Base-by-base conservation (phyloP, 2,113 vertebrate species). In the Pseudorasbora parva region DNA sequence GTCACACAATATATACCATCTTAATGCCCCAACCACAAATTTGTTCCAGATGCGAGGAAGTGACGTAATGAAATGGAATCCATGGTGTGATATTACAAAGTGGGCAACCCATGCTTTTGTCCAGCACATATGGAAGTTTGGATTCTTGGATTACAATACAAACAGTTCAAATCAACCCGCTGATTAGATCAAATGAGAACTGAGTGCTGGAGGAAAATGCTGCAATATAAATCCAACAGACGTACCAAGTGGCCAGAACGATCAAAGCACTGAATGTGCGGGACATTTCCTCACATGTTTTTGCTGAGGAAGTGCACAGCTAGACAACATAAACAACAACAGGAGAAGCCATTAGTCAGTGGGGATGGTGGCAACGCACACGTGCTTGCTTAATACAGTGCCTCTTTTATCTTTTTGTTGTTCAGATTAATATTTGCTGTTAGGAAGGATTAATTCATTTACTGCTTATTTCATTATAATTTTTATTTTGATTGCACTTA, bases 31-130 rank as follows among this genome's bases (percentile, higher is more conserved):
- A 2, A 33, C 27, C 30, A 66, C 8, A 19, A 15, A 9, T 64
- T 30, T 19, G n/a, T 25, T 72, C 69, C 69, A 72, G 69, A 72
- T 72, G 68, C n/a, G 47, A 72, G 43, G 43, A 47, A 25, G 11
- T 25, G n/a, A 72, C n/a, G 7, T 47, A 3, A 47, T 47, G 10
- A 72, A 72, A 72, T 25, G n/a, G n/a, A 75, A 25, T 54, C 49
- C 30, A 56, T 57, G 37, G 27, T 23, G 19, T 77, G 64, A 84
- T 37, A 73, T 87, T 59, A 78, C 54, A 78, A 21, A 8, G 75
- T 77, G 0, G 57, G 74, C 17, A 23, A 9, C 8, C 25, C 51
- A 56, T 56, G 17, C 41, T n/a, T 30, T 41, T 77, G 27, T 59
- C 19, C 27, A 15, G 2, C 12, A 12, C 27, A 75, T 8, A 3